Conservation (phyloP, 2,113 vertebrate species). For the Leucosticte australis region DNA sequence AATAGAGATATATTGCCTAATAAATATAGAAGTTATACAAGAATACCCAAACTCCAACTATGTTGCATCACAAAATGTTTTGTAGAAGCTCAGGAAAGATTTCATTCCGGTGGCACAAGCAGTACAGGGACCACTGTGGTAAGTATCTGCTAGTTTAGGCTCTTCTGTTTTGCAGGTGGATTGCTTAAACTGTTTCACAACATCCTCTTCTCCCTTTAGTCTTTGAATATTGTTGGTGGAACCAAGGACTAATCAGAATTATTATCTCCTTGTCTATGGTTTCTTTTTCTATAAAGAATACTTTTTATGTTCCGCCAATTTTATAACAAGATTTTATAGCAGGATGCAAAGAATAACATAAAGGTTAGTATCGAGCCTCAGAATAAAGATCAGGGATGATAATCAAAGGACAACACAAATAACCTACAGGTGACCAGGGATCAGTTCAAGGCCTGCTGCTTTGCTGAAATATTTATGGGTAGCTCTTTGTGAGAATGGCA, state of each 20-base stretch:
- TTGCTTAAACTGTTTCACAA: not conserved
- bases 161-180: not conserved
- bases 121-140: not conserved
- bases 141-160: not conserved
- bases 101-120: not conserved
- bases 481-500: not conserved
- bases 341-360: not conserved
- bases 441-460: not conserved
- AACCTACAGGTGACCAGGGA: not conserved
- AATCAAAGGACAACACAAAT: not conserved
- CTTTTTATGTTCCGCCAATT: not conserved
- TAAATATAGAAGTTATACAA: not conserved
- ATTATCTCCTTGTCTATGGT: not conserved
- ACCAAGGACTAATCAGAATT: not conserved
- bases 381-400: not conserved
- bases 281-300: not conserved
- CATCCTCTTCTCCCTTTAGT: not conserved
- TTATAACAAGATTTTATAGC: not conserved
- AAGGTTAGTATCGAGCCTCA: not conserved
- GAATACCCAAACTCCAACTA: not conserved
- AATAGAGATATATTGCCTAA: not conserved
- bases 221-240: not conserved
- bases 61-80: not conserved
- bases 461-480: not conserved
- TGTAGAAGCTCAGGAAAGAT: not conserved